A percentile compares a stretch with the other conserved stretches of the same genome.
phyloP scores from a whole-genome alignment of 2,888 invertebrate species.

The Philaethria dido region DNA sequence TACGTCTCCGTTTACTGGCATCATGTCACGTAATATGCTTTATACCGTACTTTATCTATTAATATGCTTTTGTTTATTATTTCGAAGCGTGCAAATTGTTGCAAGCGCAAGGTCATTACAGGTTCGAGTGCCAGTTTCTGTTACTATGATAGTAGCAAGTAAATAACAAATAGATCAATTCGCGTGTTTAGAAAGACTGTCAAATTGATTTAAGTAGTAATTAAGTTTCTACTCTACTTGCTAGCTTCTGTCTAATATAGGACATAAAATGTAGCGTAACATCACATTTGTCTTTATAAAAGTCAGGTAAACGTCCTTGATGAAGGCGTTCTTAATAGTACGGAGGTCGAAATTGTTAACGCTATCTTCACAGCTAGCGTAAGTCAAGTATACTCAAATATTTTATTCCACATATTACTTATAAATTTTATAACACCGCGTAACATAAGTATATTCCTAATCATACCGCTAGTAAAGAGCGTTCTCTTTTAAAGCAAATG shows the following conservation, averaged over 20 bases:
- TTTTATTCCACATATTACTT: background rate
- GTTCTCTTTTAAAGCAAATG: background rate
- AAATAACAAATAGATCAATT: background rate
- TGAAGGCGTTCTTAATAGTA: background rate
- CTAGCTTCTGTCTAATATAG: background rate
- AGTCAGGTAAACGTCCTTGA: slow-evolving; percentile 3
- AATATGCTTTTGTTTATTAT: background rate
- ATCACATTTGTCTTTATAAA: slow-evolving; percentile 4
- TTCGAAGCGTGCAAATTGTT: background rate
- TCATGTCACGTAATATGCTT: slow-evolving; percentile 25
- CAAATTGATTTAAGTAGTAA: too few relatives aligned
- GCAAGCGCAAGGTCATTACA: too few relatives aligned
- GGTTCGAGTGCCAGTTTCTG: too few relatives aligned
- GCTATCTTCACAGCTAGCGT: background rate
- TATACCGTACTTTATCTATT: slow-evolving; percentile 23
- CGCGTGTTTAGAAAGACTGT: background rate
- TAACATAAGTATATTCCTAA: background rate
- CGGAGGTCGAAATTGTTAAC: background rate
- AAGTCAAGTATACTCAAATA: too few relatives aligned
- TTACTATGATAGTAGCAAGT: too few relatives aligned
- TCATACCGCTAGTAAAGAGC: background rate
- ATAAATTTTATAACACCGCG: background rate
- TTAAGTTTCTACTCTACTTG: slow-evolving; percentile 9
- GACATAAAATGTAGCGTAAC: background rate
- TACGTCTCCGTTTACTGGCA: slow-evolving; percentile 29